Percentiles rank a stretch among this genome's conserved stretches.
These are phyloP conservation scores for Lacanobia wlatinum DNA, from an alignment of 2,888 invertebrate species.

Conservation along the genomic window DNA sequence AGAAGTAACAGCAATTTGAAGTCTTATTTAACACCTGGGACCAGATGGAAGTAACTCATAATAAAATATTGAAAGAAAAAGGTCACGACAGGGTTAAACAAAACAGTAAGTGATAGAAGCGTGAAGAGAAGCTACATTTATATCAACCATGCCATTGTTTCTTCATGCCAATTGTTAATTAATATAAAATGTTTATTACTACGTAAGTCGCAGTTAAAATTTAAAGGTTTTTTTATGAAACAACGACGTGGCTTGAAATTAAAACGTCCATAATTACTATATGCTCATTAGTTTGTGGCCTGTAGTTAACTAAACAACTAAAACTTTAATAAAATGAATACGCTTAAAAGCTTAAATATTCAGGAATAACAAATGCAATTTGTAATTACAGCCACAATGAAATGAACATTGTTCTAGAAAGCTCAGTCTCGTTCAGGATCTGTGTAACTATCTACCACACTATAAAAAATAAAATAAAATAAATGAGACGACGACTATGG, in stretches of 20 bases:
- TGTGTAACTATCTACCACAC: constrained; percentile 83
- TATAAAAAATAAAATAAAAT: constrained; percentile 68
- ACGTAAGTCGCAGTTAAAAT: background rate
- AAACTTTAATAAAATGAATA: background rate
- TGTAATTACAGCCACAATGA: constrained; percentile 77
- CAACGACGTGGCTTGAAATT: constrained; percentile 77
- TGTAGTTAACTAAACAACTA: constrained; percentile 18
- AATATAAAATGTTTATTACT: background rate
- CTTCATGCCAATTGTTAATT: constrained; percentile 40
- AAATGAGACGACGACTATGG: constrained; percentile 65
- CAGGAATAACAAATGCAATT: background rate
- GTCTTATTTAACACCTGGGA: constrained; percentile 89
- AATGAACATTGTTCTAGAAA: constrained; percentile 84
- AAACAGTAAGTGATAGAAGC: constrained; percentile 86
- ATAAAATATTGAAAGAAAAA: constrained; percentile 66
- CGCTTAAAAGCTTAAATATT: background rate
- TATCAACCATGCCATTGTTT: constrained; percentile 79
- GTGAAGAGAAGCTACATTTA: constrained; percentile 78
- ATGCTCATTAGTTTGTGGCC: constrained; percentile 84
- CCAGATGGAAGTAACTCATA: constrained; percentile 71
- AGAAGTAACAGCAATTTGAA: constrained; percentile 86
- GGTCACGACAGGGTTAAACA: constrained; percentile 88
- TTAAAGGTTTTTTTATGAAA: constrained; percentile 63
- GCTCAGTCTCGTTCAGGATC: constrained; percentile 89
- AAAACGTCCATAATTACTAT: constrained; percentile 83